Percentiles rank a stretch among this genome's conserved stretches.
These are phyloP conservation scores for Druon quercuslanigerum DNA, from an alignment of 1,140 invertebrate genomes.

Conservation along the genomic window DNA sequence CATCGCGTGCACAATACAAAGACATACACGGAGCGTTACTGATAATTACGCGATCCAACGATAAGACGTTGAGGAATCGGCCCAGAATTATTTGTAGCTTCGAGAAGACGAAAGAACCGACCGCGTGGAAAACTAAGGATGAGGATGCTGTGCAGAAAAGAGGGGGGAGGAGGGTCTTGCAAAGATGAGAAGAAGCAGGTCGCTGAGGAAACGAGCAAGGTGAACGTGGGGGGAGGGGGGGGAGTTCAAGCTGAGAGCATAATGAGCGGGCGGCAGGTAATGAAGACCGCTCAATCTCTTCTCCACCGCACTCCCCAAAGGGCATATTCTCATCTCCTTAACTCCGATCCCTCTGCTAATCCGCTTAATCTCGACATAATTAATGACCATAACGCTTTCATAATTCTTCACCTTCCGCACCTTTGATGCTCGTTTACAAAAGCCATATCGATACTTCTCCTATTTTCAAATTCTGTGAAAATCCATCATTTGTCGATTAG, in stretches of 20 bases:
- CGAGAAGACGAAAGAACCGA: too few relatives aligned
- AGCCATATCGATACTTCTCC: slow-evolving; percentile 12
- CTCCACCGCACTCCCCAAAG: slow-evolving; percentile 48
- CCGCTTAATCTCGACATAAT: slow-evolving; percentile 60
- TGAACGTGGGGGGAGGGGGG: neutral
- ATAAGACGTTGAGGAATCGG: too few relatives aligned
- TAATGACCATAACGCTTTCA: slow-evolving; percentile 58
- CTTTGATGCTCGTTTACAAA: slow-evolving; percentile 38
- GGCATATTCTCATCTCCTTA: slow-evolving; percentile 44
- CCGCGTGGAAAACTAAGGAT: too few relatives aligned
- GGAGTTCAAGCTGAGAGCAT: slow-evolving; percentile 61
- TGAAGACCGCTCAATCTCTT: slow-evolving; percentile 65
- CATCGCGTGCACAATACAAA: too few relatives aligned
- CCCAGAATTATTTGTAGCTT: too few relatives aligned
- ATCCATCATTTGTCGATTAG: slow-evolving; percentile 9
- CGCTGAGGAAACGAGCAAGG: neutral
- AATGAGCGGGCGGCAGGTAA: slow-evolving; percentile 64
- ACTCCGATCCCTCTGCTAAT: slow-evolving; percentile 51
- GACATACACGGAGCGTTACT: too few relatives aligned
- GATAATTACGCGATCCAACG: too few relatives aligned
- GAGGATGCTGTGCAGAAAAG: too few relatives aligned
- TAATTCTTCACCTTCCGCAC: slow-evolving; percentile 50
- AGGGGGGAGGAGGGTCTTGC: too few relatives aligned
- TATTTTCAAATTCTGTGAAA: neutral
- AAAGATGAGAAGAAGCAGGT: neutral